phyloP scores from a whole-genome alignment of 1,140 invertebrate species.

The Mercenaria mercenaria region DNA sequence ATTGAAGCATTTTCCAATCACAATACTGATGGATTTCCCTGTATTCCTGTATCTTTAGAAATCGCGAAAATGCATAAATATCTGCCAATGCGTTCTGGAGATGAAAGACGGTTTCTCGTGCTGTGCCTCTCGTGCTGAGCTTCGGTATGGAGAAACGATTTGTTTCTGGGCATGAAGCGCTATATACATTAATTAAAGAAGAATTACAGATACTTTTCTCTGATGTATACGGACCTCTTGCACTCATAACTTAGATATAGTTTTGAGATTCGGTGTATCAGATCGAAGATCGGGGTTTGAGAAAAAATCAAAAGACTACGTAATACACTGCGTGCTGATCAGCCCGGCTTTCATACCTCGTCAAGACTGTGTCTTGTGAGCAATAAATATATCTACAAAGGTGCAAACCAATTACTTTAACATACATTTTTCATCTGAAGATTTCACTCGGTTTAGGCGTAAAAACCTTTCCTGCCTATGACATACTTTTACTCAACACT shows the following conservation, averaged over 20 bases:
- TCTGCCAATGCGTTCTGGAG: not conserved
- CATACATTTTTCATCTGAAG: no score
- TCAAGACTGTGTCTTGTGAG: no score
- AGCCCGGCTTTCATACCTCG: no score
- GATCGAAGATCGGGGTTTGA: not conserved
- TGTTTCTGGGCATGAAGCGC: not conserved
- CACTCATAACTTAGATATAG: not conserved
- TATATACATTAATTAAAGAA: not conserved
- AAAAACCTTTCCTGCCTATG: no score
- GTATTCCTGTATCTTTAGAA: not conserved
- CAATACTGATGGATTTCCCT: not conserved
- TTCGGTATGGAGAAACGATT: not conserved
- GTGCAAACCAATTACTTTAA: no score
- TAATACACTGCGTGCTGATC: no score
- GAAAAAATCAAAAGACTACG: no score
- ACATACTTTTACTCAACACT: no score
- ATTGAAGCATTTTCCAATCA: not conserved
- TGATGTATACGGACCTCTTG: not conserved
- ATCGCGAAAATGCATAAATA: slow-evolving; percentile 25
- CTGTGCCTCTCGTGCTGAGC: not conserved
- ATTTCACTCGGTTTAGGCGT: no score
- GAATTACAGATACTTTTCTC: not conserved
- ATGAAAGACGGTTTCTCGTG: slow-evolving; percentile 3
- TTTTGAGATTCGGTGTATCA: not conserved
- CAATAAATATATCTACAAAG: no score